A percentile compares a stretch with the other conserved stretches of the same genome.
phyloP scores from a whole-genome alignment of 2,797 vertebrate genomes.

The Craterocephalus amniculus region DNA sequence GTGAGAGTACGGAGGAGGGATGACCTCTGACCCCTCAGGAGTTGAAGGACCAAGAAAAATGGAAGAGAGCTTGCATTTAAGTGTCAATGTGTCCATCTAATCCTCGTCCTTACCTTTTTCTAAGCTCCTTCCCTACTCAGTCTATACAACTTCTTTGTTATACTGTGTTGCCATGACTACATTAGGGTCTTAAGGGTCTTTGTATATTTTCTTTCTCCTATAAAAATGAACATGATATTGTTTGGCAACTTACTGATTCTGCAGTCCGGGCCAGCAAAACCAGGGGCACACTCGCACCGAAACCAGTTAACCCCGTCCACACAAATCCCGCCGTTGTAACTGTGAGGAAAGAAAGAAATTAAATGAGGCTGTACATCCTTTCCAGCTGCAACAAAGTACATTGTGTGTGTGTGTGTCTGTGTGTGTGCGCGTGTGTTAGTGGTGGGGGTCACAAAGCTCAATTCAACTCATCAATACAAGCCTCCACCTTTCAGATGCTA shows the following conservation, averaged over 20 bases:
- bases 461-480: slow-evolving; percentile 83
- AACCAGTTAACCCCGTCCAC: slow-evolving; percentile 99
- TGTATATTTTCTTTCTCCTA: neutral
- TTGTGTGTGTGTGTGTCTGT: slow-evolving; percentile 17
- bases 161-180: slow-evolving; percentile 10
- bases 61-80: slow-evolving; percentile 60
- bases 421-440: slow-evolving; percentile 10
- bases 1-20: slow-evolving; percentile 74
- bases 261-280: slow-evolving; percentile 97
- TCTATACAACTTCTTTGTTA: slow-evolving; percentile 32
- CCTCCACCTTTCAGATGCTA: slow-evolving; percentile 83
- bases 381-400: slow-evolving; percentile 69
- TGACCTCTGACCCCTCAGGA: slow-evolving; percentile 73
- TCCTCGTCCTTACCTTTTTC: slow-evolving; percentile 10
- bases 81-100: slow-evolving; percentile 65
- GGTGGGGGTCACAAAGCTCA: slow-evolving; percentile 70
- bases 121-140: neutral
- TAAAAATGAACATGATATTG: too few species aligned
- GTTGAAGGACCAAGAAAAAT: slow-evolving; percentile 60
- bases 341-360: slow-evolving; percentile 65
- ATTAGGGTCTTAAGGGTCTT: neutral
- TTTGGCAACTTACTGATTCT: slow-evolving; percentile 92
- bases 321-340: slow-evolving; percentile 97
- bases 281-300: slow-evolving; percentile 95
- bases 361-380: slow-evolving; percentile 48